phyloP scores from a whole-genome alignment of 2,797 vertebrate genomes.

The Xenops minutus region DNA sequence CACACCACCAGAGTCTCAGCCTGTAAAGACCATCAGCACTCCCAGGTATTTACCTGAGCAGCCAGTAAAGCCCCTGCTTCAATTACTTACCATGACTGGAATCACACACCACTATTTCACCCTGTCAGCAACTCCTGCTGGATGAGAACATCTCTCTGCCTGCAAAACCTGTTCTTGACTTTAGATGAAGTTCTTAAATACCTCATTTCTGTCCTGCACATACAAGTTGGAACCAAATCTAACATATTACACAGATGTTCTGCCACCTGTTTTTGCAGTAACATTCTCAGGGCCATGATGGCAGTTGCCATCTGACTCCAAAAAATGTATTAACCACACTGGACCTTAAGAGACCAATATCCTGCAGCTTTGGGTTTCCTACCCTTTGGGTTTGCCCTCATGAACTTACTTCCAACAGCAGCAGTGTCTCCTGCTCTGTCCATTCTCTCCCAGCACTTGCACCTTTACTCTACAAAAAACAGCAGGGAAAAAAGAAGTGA shows the following conservation, averaged over 20 bases:
- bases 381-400: no score
- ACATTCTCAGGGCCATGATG: fast-evolving
- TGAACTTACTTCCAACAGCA: conserved; percentile 89
- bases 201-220: not conserved
- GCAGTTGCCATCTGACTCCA: fast-evolving
- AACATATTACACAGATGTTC: not conserved
- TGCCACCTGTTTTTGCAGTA: not conserved
- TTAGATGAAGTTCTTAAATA: fast-evolving
- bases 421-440: conserved; percentile 95
- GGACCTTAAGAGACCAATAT: not conserved
- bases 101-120: not conserved
- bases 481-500: not conserved
- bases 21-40: not conserved
- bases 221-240: not conserved
- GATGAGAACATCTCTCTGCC: not conserved
- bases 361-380: not conserved
- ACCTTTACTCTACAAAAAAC: conserved; percentile 81
- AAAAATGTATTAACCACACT: fast-evolving
- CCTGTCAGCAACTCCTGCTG: not conserved
- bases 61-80: not conserved
- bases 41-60: not conserved
- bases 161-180: not conserved
- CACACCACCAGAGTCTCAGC: not conserved
- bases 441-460: conserved; percentile 88
- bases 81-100: not conserved